phyloP scores from a whole-genome alignment of 2,888 invertebrate genomes.

The Aspidiotus destructor region DNA sequence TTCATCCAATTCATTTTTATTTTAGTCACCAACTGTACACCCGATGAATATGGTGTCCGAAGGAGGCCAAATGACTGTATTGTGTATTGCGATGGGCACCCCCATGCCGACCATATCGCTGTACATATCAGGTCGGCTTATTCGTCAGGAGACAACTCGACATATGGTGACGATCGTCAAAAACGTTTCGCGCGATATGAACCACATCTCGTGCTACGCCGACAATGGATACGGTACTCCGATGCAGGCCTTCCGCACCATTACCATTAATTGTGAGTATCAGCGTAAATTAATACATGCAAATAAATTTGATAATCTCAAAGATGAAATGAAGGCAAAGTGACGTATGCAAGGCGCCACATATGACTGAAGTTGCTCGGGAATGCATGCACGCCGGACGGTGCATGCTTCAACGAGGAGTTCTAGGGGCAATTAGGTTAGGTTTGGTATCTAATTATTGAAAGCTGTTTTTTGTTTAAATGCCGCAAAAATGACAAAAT shows the following conservation, averaged over 20 bases:
- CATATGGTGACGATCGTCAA: conserved; percentile 81
- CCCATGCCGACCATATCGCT: conserved; percentile 75
- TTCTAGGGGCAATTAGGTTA: too few species aligned
- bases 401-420: too few species aligned
- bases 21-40: conserved; percentile 70
- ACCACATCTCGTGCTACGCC: conserved; percentile 75
- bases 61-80: conserved; percentile 75
- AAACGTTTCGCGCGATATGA: conserved; percentile 75
- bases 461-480: too few species aligned
- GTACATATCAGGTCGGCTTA: conserved; percentile 66
- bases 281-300: too few species aligned
- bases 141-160: conserved; percentile 69
- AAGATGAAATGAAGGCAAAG: too few species aligned
- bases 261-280: conserved; percentile 70
- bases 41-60: conserved; percentile 73
- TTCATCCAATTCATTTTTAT: conserved; percentile 8
- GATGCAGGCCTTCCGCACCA: conserved; percentile 70
- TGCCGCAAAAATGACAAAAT: too few species aligned
- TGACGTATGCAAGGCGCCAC: too few species aligned
- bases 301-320: too few species aligned
- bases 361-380: too few species aligned
- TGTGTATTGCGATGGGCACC: conserved; percentile 75
- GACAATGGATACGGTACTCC: conserved; percentile 81
- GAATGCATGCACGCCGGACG: too few species aligned
- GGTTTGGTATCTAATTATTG: too few species aligned